A percentile compares a stretch with the other conserved stretches of the same genome.
Evolutionary conservation across 2,888 invertebrate genomes (phyloP).

Genomic region (Uloborus plumipes): DNA sequence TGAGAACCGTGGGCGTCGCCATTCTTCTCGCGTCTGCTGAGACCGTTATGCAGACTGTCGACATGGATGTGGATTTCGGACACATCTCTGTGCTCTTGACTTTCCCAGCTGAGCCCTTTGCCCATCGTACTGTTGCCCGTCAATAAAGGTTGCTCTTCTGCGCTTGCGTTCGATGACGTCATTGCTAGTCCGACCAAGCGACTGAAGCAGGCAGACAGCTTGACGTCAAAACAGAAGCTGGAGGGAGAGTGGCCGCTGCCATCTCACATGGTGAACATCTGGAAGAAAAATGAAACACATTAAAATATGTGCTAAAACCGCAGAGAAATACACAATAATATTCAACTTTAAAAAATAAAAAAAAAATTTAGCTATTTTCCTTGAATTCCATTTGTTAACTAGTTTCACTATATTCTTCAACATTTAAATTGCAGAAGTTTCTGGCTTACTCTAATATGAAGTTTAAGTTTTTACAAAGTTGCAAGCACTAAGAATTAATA

Average conservation of each 20-base stretch:
- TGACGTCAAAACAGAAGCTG: neutral
- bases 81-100: slow-evolving; percentile 44
- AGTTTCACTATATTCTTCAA: too few species aligned
- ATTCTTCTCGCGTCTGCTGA: slow-evolving; percentile 58
- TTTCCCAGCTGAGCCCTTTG: slow-evolving; percentile 58
- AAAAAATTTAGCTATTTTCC: too few species aligned
- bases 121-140: slow-evolving; percentile 35
- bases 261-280: slow-evolving; percentile 25
- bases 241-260: slow-evolving; percentile 15
- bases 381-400: too few species aligned
- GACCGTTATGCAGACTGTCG: slow-evolving; percentile 55
- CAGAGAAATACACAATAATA: too few species aligned
- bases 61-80: slow-evolving; percentile 49
- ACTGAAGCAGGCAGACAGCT: slow-evolving; percentile 23
- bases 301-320: too few species aligned
- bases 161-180: slow-evolving; percentile 55
- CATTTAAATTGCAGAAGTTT: too few species aligned
- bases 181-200: slow-evolving; percentile 29
- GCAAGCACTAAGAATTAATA: too few species aligned
- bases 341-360: too few species aligned
- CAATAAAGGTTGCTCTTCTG: slow-evolving; percentile 53
- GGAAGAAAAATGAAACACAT: neutral
- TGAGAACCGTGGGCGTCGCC: slow-evolving; percentile 34
- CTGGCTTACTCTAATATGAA: too few species aligned
- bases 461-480: too few species aligned